A percentile compares a stretch with the other conserved stretches of the same genome.
Conservation (phyloP, 2,888 invertebrate species). For the Bruchidius siliquastri region DNA sequence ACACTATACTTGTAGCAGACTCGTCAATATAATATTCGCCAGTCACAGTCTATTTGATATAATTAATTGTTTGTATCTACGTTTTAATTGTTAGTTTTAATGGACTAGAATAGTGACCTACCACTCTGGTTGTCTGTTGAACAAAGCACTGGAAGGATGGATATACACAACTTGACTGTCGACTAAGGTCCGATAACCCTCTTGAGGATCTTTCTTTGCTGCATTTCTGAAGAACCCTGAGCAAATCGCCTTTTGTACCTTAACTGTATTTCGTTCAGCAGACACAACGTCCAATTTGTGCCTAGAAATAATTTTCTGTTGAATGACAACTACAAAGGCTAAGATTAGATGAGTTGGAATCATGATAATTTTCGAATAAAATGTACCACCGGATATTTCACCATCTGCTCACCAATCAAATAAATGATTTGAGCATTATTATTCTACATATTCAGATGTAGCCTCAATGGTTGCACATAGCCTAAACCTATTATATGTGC, state of each 20-base stretch:
- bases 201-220: conserved; percentile 98
- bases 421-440: no score
- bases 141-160: conserved; percentile 95
- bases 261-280: conserved; percentile 90
- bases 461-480: no score
- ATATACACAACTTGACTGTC: conserved; percentile 99
- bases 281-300: conserved; percentile 96
- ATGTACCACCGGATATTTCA: no score
- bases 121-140: conserved; percentile 99
- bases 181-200: conserved; percentile 93
- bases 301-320: conserved; percentile 52
- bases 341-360: background rate
- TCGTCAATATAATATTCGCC: no score
- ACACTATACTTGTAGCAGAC: no score
- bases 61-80: no score
- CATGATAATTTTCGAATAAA: no score
- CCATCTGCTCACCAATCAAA: no score
- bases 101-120: conserved; percentile 40
- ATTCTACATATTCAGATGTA: no score
- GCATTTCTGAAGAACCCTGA: conserved; percentile 98
- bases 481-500: no score
- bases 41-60: no score
- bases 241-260: conserved; percentile 96
- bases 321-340: no score
- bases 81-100: background rate